A percentile compares a stretch with the other conserved stretches of the same genome.
Conservation (phyloP, 1,140 invertebrate genomes). For the Phymastichus coffea region DNA sequence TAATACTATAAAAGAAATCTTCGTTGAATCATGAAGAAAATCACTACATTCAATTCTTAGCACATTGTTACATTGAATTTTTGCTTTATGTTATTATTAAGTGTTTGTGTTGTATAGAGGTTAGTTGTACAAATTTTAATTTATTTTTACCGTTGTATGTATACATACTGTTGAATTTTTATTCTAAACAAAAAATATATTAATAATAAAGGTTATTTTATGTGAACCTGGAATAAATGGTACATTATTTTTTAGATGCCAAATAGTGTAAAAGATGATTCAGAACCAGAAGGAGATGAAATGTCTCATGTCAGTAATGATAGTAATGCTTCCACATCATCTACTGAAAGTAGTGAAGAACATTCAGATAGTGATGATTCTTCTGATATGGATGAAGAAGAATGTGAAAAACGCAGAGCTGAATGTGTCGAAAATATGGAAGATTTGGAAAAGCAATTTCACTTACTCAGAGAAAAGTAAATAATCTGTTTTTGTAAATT, state of each 20-base stretch:
- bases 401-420: constrained; percentile 79
- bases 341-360: constrained; percentile 70
- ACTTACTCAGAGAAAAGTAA: constrained; percentile 81
- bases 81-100: no score
- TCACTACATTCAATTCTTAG: no score
- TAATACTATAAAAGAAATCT: no score
- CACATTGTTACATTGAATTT: no score
- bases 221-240: no score
- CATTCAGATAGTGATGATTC: constrained; percentile 77
- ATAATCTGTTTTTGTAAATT: constrained; percentile 33
- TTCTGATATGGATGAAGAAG: constrained; percentile 90
- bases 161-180: no score
- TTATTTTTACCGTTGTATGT: no score
- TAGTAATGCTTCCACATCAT: constrained; percentile 55
- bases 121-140: no score
- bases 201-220: no score
- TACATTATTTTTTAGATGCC: constrained; percentile 46
- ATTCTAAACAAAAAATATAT: no score
- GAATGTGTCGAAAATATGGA: constrained; percentile 84
- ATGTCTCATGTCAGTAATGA: constrained; percentile 56
- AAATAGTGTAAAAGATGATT: constrained; percentile 52
- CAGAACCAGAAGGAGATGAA: constrained; percentile 53
- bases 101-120: no score
- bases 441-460: constrained; percentile 88
- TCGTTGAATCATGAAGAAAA: no score